Evolutionary conservation across 53 echinoderm and acorn worm genomes (phyloP), one percentile per base, ranked within the genome.

Genomic region (Holothuria leucospilota): DNA sequence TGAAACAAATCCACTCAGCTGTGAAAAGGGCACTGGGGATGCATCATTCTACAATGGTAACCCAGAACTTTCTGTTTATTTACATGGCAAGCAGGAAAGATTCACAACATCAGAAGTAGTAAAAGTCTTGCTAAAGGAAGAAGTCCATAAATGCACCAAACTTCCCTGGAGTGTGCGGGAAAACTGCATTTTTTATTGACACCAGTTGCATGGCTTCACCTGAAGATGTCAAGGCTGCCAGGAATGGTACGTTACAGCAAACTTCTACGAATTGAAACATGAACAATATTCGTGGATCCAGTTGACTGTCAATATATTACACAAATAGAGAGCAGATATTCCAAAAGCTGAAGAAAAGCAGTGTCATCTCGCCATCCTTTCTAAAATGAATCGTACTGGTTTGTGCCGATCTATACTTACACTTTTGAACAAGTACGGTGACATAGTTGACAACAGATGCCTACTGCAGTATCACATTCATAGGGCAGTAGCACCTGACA

Each of bases 161-260:
- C 40, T 74, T 41, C 74, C 74, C 12, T 14, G 8, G 16, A 4
- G 46, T 34, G 74, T 74, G 46, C 18, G 25, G 46, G 13, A 41
- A 74, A 41, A 41, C 21, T 39, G 40, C 74, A 20, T 74, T 74
- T 51, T 4, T 74, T 51, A 39, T 74, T 18, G 51, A 74, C 25
- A 10, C 25, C 2, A 41, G 16, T 39, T 11, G 16, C 18, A 9
- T 74, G 23, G 15, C 40, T 18, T 74, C 41, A 20, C 21, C 20
- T 18, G 74, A 74, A 24, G 74, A 74, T 6, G 25, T 41, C 18
- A 74, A 74, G 74, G 46, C 41, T 14, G 74, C 39, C 46, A 74
- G 39, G 42, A 74, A 74, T 74, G 74, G 74, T 74, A 41, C 46
- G 20, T n/a, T 74, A 40, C 46, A 39, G 46, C n/a, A 39, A 41